phyloP scores from a whole-genome alignment of 2,113 vertebrate species.

The Elanus axillaris region DNA sequence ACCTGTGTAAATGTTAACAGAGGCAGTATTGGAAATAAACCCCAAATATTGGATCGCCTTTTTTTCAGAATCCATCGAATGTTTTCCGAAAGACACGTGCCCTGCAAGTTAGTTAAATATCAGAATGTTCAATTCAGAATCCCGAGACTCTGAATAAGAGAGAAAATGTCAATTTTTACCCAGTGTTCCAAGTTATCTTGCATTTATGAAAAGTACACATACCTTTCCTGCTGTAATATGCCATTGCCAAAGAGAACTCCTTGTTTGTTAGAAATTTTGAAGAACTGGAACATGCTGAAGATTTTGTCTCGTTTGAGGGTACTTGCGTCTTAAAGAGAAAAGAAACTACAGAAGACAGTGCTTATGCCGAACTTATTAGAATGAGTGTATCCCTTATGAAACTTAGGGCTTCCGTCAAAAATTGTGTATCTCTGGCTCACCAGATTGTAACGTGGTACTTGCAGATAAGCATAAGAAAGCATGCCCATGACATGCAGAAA shows the following conservation, averaged over 20 bases:
- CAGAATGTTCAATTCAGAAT: not conserved
- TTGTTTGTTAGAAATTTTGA: not conserved
- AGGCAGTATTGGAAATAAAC: not conserved
- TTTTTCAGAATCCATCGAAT: not conserved
- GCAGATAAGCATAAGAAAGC: not conserved
- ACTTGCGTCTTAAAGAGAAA: not conserved
- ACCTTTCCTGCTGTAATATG: not conserved
- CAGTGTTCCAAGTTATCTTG: not conserved
- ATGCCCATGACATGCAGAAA: not conserved
- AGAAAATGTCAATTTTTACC: not conserved
- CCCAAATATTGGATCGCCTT: not conserved
- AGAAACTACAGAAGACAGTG: not conserved
- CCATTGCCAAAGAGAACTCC: not conserved
- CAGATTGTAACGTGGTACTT: not conserved
- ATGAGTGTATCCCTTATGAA: not conserved
- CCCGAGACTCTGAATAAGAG: not conserved
- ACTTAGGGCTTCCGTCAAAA: not conserved
- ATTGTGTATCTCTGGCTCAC: not conserved
- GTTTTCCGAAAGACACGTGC: not conserved
- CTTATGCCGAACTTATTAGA: not conserved
- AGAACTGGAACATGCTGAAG: not conserved
- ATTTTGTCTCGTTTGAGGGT: not conserved
- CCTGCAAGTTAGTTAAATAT: slow-evolving; percentile 7
- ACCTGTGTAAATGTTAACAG: not conserved
- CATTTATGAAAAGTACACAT: not conserved